Evolutionary conservation across 2,113 vertebrate genomes (phyloP), one percentile per base, ranked within the genome.

Genomic region (Corythoichthys intestinalis): DNA sequence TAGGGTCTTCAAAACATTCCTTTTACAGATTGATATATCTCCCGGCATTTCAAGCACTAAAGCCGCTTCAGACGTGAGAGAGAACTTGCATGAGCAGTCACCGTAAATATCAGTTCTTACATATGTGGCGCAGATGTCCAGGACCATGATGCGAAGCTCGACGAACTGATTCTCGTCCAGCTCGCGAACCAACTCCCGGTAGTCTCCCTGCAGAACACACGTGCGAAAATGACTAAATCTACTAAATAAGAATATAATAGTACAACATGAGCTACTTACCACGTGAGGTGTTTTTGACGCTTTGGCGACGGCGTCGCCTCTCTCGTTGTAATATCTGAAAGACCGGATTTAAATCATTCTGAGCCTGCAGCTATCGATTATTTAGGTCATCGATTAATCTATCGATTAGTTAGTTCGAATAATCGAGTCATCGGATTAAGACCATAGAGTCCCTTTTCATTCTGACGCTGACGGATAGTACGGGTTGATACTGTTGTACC

Each of bases 241-340:
- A 28, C 20, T 28, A 28, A 28, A 28, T 28, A 28, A 28, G 20
- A 28, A 28, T 28, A 28, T 28, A 28, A 28, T 28, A 14, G 20
- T 28, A 64, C 38, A 68, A 37, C 0, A 9, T 15, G n/a, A 60
- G n/a, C 65, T 70, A 86, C 91, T 89, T 80, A 96, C 95, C 94
- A 96, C 95, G 1, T 96, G 94, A 12, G 93, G 74, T 54, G 90
- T 90, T 81, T 96, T 96, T 66, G 94, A 87, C 62, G 94, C 95
- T 83, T 96, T 96, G 70, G 93, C 84, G 35, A 96, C 94, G 0
- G 94, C 94, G 3, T 96, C 95, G 0, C 94, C 95, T 69, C 95
- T 91, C 77, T 96, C 95, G 13, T 75, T 94, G 84, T 94, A 94
- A 85, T 96, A 96, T 73, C 95, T 96, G 56, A 53, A 60, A 49